Percentiles rank a stretch among this genome's conserved stretches.
phyloP scores from a whole-genome alignment of 2,797 vertebrate genomes.

The Pygocentrus nattereri region DNA sequence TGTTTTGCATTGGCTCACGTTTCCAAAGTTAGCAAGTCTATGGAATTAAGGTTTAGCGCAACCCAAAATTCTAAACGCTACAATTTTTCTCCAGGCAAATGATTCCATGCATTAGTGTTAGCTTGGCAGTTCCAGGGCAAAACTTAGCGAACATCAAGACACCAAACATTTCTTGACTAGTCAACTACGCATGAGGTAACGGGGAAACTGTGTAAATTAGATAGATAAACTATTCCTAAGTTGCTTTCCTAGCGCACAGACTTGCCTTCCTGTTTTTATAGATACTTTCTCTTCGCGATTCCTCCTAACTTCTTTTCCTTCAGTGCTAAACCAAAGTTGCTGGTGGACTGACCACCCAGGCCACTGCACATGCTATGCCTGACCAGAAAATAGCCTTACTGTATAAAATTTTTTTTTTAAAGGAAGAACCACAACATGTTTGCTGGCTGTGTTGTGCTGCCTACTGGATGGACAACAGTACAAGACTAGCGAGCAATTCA shows the following conservation, averaged over 20 bases:
- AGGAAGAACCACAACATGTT: background rate
- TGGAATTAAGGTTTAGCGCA: too few relatives aligned
- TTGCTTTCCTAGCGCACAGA: background rate
- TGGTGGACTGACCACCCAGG: background rate
- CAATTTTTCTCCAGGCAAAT: too few relatives aligned
- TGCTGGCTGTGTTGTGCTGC: background rate
- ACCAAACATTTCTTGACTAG: background rate
- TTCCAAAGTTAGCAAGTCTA: too few relatives aligned
- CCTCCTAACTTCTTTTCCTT: background rate
- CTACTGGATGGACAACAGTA: background rate
- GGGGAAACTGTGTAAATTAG: background rate
- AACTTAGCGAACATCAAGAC: too few relatives aligned
- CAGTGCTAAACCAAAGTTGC: conserved; percentile 20
- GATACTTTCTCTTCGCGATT: background rate
- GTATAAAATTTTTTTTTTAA: background rate
- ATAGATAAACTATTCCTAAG: background rate
- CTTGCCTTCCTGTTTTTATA: background rate
- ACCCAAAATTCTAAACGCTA: too few relatives aligned
- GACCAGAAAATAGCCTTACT: background rate
- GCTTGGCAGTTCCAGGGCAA: too few relatives aligned
- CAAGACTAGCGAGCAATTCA: background rate
- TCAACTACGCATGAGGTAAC: background rate
- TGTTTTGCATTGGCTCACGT: too few relatives aligned
- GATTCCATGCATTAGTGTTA: too few relatives aligned
- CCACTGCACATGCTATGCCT: background rate